Evolutionary conservation across 2,888 invertebrate species (phyloP), one percentile per base, ranked within the genome.

Genomic region (Lucinisca nassula): DNA sequence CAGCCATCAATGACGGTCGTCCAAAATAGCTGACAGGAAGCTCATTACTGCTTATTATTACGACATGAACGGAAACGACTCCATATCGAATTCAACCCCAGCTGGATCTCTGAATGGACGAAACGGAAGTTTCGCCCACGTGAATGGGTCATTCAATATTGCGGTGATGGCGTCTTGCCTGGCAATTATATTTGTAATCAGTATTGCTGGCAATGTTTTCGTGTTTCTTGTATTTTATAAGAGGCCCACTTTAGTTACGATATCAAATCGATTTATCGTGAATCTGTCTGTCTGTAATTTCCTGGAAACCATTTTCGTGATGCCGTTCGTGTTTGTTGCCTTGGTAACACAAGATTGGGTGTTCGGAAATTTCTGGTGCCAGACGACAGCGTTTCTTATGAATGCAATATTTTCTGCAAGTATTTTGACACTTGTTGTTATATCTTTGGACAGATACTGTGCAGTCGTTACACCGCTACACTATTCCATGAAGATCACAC

Each of bases 221-320:
- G 97, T 98, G 82, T 97, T 98, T 92, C 96, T 98, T 92, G 97
- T 98, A 76, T 98, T 98, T 96, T 97, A 97, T 95, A 97, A 97
- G 93, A 97, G 98, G 92, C 97, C 98, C 77, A 97, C 97, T 74
- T 97, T 98, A 75, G 97, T 98, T 94, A 98, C 98, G 91, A 97
- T 98, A 93, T 98, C 98, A 84, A 98, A 98, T 97, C 97, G 97
- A 92, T 97, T 97, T 93, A 97, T 97, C 27, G 93, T 98, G 95
- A 98, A 97, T 94, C 95, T 97, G 91, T 96, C 97, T 27, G 94
- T 96, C 45, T 96, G 97, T 81, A 97, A 97, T 93, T 94, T 97
- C 49, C 92, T 97, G 58, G 96, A 96, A 74, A 96, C 97, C 0
- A 88, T 96, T 35, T 93, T 97, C 37, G 96, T 97, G 38, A 96